Conservation (phyloP, 2,113 vertebrate genomes). For the Phycodurus eques region DNA sequence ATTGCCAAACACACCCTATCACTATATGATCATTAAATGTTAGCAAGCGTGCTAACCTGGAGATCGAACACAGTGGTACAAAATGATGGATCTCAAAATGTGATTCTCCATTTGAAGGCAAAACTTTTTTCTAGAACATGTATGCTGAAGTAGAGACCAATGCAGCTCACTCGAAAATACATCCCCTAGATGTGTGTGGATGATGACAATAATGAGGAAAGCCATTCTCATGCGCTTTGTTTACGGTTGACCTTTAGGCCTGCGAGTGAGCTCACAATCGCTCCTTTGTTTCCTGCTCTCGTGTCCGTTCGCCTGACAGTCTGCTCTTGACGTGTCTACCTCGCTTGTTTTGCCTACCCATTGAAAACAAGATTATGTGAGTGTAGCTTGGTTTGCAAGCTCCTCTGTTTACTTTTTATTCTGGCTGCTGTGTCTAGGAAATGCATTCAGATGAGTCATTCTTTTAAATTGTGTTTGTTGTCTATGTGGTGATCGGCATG, state of each 20-base stretch:
- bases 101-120: too few species aligned
- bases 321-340: conserved; percentile 8
- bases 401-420: neutral
- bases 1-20: neutral
- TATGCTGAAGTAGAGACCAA: neutral
- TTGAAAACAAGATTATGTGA: conserved; percentile 8
- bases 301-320: conserved; percentile 11
- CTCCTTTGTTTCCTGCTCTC: neutral
- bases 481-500: neutral
- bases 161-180: neutral
- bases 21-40: neutral
- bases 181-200: neutral
- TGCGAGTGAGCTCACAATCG: conserved; percentile 2
- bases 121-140: neutral
- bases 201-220: conserved; percentile 18
- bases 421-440: neutral
- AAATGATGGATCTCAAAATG: neutral
- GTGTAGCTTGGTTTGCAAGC: neutral
- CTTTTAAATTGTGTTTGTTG: neutral
- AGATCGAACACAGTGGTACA: neutral
- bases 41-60: neutral
- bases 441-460: neutral
- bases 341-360: conserved; percentile 5
- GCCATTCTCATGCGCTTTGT: conserved; percentile 15
- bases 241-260: conserved; percentile 15